These are phyloP conservation scores for Cyanoliseus patagonus DNA, from an alignment of 2,113 vertebrate genomes.

Conservation along the genomic window DNA sequence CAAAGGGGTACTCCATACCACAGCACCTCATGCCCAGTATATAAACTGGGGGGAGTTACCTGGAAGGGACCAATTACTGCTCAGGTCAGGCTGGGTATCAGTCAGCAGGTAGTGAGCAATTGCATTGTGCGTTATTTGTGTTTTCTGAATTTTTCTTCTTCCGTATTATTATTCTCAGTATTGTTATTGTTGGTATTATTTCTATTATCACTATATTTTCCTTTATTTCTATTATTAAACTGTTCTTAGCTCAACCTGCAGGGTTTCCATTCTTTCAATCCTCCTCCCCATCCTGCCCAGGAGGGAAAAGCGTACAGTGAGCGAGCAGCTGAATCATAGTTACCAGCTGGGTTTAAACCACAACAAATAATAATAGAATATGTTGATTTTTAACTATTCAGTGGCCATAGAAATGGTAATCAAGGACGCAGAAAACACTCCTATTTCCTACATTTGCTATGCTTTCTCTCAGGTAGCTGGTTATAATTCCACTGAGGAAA, in stretches of 20 bases:
- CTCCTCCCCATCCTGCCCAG: background rate
- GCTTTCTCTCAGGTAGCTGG: background rate
- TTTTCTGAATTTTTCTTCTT: background rate
- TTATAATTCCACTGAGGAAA: background rate
- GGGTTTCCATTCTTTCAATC: background rate
- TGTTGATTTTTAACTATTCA: background rate
- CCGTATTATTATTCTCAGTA: background rate
- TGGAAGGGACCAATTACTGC: background rate
- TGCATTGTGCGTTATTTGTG: background rate
- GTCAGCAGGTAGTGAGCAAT: background rate
- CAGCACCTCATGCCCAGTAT: background rate
- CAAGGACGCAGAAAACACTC: background rate
- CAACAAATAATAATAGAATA: background rate
- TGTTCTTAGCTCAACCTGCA: background rate
- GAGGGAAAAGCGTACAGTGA: background rate
- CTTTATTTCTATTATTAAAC: background rate
- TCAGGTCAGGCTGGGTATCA: background rate
- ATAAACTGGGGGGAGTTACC: background rate
- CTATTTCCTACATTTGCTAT: background rate
- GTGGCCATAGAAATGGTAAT: background rate
- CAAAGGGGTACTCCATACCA: background rate
- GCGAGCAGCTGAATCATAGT: background rate
- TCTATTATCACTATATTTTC: background rate
- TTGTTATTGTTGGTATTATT: background rate
- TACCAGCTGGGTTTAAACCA: background rate